phyloP scores from a whole-genome alignment of 30 jellyfish, hydroid and myxozoan genomes.

The Hydractinia symbiolongicarpus region DNA sequence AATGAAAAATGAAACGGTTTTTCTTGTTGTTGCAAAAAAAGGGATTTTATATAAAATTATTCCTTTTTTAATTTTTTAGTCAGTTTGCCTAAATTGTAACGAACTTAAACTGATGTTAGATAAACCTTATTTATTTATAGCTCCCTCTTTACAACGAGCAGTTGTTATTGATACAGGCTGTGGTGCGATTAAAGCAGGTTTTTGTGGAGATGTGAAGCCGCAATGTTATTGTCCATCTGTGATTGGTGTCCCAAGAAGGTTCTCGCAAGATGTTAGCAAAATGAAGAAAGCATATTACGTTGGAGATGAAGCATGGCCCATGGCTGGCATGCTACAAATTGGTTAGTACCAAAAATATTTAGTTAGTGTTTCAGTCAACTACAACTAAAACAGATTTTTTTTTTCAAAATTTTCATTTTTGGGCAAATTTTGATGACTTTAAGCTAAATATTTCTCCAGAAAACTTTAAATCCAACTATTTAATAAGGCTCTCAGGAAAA shows the following conservation, averaged over 20 bases:
- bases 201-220: constrained; percentile 81
- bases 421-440: too few relatives aligned
- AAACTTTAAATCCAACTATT: too few relatives aligned
- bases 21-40: too few relatives aligned
- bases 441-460: too few relatives aligned
- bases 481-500: too few relatives aligned
- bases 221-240: constrained; percentile 71
- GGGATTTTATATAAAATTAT: too few relatives aligned
- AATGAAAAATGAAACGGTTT: too few relatives aligned
- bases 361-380: background rate
- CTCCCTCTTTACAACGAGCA: constrained; percentile 35
- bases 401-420: too few relatives aligned
- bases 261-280: constrained; percentile 84
- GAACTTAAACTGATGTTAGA: too few relatives aligned
- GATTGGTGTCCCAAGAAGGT: constrained; percentile 91
- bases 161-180: constrained; percentile 92
- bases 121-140: constrained; percentile 1
- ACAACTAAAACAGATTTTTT: too few relatives aligned
- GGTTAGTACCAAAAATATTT: constrained; percentile 36
- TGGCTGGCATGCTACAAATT: constrained; percentile 88
- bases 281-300: constrained; percentile 69
- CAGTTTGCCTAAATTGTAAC: too few relatives aligned
- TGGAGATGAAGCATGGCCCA: constrained; percentile 82
- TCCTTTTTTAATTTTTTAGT: too few relatives aligned
- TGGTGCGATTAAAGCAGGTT: constrained; percentile 83